Base-by-base conservation (phyloP, 2,113 vertebrate species). In the Pluvianellus socialis region DNA sequence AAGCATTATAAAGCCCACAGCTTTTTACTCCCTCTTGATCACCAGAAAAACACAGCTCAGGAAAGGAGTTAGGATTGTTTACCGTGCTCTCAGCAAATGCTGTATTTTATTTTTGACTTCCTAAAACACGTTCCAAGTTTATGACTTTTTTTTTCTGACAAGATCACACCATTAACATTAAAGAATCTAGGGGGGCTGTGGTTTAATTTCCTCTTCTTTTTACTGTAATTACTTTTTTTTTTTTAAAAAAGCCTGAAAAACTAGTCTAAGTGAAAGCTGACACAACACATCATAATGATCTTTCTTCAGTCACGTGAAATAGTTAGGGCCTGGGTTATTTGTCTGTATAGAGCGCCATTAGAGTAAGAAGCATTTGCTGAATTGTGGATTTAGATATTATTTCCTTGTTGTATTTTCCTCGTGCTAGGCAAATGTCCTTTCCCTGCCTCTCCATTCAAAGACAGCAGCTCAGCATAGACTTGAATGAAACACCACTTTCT, bases 221-320 rank as follows among this genome's bases (percentile, higher is more conserved):
- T 92, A 86, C 33, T 89, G 61, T 32, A 76, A 81, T 35, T 73
- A 52, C 5, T 15, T 33, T 63, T 86, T 50, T 50, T 56, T 65
- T 59, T 56, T 21, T 12, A 38, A 13, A 3, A 73, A 92, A 92
- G 80, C 86, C 70, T 94, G 94, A 94, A 96, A 97, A 95, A 94
- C 90, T 62, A 85, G 91, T 79, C 45, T 79, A 82, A 91, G 80
- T 0, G 0, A 87, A 94, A 97, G 73, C 24, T 72, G 80, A 95
- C 80, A 92, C 79, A 70, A 50, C 22, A 23, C 14, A 87, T 38
- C 77, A 61, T 11, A 70, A 10, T 9, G 24, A 66, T 42, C 84
- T 79, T 77, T 33, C 76, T 83, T 84, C 79, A 68, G 58, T 55
- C 6, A 79, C 1, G 0, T 59, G 52, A 80, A 94, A 40, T 12